Conservation (phyloP, 2,888 invertebrate genomes). For the Eledona agricola region DNA sequence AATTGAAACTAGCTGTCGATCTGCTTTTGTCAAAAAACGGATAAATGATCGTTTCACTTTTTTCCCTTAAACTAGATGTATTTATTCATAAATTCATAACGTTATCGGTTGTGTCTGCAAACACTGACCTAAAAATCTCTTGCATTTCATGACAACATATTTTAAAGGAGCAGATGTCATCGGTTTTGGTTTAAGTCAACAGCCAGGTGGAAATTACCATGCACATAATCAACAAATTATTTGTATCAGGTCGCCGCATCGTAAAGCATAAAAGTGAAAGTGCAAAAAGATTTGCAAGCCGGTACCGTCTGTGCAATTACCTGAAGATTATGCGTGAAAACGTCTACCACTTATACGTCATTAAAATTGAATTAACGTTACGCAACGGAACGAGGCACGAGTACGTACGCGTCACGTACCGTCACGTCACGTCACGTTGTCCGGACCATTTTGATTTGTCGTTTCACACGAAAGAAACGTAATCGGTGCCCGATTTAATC, state of each 20-base stretch:
- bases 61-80: no score
- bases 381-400: slow-evolving; percentile 8
- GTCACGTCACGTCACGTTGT: no score
- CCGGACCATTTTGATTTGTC: no score
- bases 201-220: slow-evolving; percentile 36
- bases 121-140: slow-evolving; percentile 26
- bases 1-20: no score
- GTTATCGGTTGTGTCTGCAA: no score
- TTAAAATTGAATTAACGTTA: slow-evolving; percentile 29
- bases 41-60: no score
- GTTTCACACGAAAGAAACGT: slow-evolving; percentile 40
- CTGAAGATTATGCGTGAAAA: slow-evolving; percentile 25
- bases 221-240: slow-evolving; percentile 36
- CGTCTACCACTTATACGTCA: slow-evolving; percentile 23
- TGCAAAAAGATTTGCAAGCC: slow-evolving; percentile 36
- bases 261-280: slow-evolving; percentile 37
- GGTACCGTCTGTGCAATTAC: slow-evolving; percentile 9
- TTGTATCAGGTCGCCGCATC: slow-evolving; percentile 28
- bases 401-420: no score
- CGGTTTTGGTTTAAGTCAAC: slow-evolving; percentile 36
- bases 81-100: no score
- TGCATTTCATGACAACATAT: slow-evolving; percentile 28
- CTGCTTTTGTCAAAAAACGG: no score
- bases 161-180: slow-evolving; percentile 36
- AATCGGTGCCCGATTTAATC: slow-evolving; percentile 47